Evolutionary conservation across 2,888 invertebrate genomes (phyloP).

Genomic region (Galerucella pusilla): DNA sequence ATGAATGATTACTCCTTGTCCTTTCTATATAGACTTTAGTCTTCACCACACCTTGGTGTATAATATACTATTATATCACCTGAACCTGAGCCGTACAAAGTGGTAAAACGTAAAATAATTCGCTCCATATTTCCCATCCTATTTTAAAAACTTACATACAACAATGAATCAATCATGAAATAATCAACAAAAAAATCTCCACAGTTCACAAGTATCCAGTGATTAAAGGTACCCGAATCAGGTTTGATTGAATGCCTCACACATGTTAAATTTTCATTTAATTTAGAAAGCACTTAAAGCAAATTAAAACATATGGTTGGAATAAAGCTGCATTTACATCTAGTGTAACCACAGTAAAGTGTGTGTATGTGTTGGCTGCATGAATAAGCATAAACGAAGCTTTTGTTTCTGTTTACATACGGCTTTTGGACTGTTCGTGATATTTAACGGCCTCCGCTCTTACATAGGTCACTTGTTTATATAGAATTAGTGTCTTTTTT

Average conservation of each 20-base stretch:
- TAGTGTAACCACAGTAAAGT: conserved; percentile 22
- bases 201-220: not conserved
- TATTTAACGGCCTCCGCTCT: conserved; percentile 20
- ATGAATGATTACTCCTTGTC: too few species aligned
- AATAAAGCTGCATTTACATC: conserved; percentile 29
- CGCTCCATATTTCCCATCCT: too few species aligned
- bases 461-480: conserved; percentile 21
- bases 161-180: not conserved
- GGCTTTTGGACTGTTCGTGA: conserved; percentile 20
- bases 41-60: too few species aligned
- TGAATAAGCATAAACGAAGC: conserved; percentile 18
- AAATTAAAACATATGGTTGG: conserved; percentile 32
- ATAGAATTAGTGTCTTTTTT: conserved; percentile 5
- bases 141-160: too few species aligned
- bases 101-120: too few species aligned
- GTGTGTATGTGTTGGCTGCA: conserved; percentile 11
- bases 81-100: too few species aligned
- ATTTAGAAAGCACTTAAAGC: conserved; percentile 34
- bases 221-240: conserved; percentile 8
- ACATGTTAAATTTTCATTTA: conserved; percentile 34
- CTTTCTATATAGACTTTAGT: too few species aligned
- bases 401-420: conserved; percentile 25
- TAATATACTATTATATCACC: too few species aligned
- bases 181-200: not conserved
- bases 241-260: conserved; percentile 1